Percentiles rank a stretch among this genome's conserved stretches.
Evolutionary conservation across 64 coral and sea anemone species (phyloP).

Genomic region (Porites australiensis): DNA sequence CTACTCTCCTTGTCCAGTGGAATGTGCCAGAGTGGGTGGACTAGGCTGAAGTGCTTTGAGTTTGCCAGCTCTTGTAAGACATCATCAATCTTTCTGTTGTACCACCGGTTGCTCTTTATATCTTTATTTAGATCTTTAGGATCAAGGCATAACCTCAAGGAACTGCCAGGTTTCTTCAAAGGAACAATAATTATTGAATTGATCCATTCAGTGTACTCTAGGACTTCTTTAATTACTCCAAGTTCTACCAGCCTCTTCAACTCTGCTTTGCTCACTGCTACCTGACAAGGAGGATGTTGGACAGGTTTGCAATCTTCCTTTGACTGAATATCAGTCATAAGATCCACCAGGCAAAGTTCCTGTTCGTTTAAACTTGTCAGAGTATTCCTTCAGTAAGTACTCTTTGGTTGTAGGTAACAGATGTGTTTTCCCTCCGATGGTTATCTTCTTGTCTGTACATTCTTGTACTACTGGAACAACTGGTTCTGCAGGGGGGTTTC

Average conservation of each 20-base stretch:
- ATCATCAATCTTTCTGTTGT: constrained; percentile 11
- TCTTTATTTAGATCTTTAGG: constrained; percentile 30
- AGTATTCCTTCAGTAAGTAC: constrained; percentile 40
- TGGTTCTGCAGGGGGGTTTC: not conserved
- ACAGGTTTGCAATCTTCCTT: constrained; percentile 31
- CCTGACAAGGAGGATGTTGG: constrained; percentile 27
- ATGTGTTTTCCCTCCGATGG: constrained; percentile 43
- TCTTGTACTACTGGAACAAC: not conserved
- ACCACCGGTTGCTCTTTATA: constrained; percentile 19
- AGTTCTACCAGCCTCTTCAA: not conserved
- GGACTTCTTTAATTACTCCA: constrained; percentile 13
- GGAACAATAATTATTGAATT: constrained; percentile 3
- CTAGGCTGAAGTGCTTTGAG: constrained; percentile 4
- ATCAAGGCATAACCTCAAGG: constrained; percentile 18
- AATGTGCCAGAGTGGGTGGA: not conserved
- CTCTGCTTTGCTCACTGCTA: constrained; percentile 48
- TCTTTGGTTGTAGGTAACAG: constrained; percentile 41
- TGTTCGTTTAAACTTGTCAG: constrained; percentile 54
- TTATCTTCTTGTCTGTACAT: constrained; percentile 2
- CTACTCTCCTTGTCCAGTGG: not conserved
- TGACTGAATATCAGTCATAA: constrained; percentile 46
- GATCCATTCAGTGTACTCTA: constrained; percentile 24
- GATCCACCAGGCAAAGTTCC: constrained; percentile 51
- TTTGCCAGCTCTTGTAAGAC: not conserved
- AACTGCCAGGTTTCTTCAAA: constrained; percentile 32